A percentile compares a stretch with the other conserved stretches of the same genome.
Conservation (phyloP, 1,140 invertebrate genomes). For the Himalopsyche phryganea region DNA sequence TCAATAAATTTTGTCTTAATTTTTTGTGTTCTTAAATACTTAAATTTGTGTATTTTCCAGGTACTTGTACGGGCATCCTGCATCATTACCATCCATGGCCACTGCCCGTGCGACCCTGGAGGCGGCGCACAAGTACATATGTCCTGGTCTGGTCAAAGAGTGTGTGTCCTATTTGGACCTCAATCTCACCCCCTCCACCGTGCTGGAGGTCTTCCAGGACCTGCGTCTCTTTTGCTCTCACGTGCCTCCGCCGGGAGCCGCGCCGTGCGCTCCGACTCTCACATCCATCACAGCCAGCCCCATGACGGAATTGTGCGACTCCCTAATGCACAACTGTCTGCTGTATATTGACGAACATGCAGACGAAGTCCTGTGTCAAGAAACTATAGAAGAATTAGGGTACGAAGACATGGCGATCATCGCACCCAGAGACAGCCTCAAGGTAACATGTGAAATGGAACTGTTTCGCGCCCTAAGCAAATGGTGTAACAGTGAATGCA, state of each 20-base stretch:
- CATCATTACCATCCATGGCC: constrained; percentile 59
- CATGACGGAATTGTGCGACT: constrained; percentile 53
- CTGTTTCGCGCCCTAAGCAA: constrained; percentile 59
- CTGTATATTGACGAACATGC: constrained; percentile 60
- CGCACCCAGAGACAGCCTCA: constrained; percentile 58
- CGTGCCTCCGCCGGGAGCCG: constrained; percentile 44
- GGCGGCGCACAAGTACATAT: constrained; percentile 66
- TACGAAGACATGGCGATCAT: constrained; percentile 58
- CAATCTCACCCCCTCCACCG: constrained; percentile 27
- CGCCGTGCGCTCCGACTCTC: constrained; percentile 36
- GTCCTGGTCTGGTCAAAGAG: constrained; percentile 57
- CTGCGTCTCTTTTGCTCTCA: constrained; percentile 46
- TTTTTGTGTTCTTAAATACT: too few relatives aligned
- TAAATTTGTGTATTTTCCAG: constrained; percentile 29
- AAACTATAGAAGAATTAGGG: constrained; percentile 64
- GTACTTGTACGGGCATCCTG: constrained; percentile 61
- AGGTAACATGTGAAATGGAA: constrained; percentile 53
- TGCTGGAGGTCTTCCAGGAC: constrained; percentile 45
- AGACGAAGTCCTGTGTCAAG: constrained; percentile 58
- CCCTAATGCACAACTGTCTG: constrained; percentile 59
- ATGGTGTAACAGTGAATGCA: constrained; percentile 67
- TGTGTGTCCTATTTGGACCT: constrained; percentile 59
- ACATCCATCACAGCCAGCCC: constrained; percentile 42
- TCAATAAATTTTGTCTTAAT: too few relatives aligned
- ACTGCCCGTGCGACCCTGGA: constrained; percentile 64